These are phyloP conservation scores for Epsilonema sp. DNA, from an alignment of 2,888 invertebrate species.

Conservation along the genomic window DNA sequence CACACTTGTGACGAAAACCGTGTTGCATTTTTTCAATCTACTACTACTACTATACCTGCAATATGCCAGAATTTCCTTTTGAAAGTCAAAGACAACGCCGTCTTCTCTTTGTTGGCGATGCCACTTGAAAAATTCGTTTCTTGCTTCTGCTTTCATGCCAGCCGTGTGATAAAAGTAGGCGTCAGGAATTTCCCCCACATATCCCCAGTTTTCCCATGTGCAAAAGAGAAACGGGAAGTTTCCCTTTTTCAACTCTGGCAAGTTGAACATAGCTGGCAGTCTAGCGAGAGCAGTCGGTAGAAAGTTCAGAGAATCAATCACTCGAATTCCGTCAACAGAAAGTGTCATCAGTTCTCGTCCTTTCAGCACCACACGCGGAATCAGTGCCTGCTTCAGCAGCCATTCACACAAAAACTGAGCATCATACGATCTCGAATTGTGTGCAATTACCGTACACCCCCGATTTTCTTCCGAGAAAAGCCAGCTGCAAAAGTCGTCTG, in stretches of 20 bases:
- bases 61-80: slow-evolving; percentile 12
- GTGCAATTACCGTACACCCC: slow-evolving; percentile 5
- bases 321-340: neutral
- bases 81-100: slow-evolving; percentile 11
- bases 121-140: neutral
- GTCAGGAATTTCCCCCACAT: neutral
- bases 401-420: slow-evolving; percentile 7
- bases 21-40: too few relatives aligned
- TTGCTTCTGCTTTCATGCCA: neutral
- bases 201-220: slow-evolving; percentile 1
- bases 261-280: slow-evolving; percentile 5
- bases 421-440: slow-evolving; percentile 9
- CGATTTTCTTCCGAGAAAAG: neutral
- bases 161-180: slow-evolving; percentile 5
- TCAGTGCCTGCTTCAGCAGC: neutral
- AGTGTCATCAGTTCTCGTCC: slow-evolving; percentile 8
- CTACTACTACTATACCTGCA: too few relatives aligned
- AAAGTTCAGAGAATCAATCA: slow-evolving; percentile 7
- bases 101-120: neutral
- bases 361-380: neutral
- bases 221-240: slow-evolving; percentile 8
- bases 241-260: slow-evolving; percentile 2
- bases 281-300: slow-evolving; percentile 5
- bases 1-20: too few relatives aligned
- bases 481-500: neutral